phyloP scores from a whole-genome alignment of 2,113 vertebrate genomes.

The Daubentonia madagascariensis region DNA sequence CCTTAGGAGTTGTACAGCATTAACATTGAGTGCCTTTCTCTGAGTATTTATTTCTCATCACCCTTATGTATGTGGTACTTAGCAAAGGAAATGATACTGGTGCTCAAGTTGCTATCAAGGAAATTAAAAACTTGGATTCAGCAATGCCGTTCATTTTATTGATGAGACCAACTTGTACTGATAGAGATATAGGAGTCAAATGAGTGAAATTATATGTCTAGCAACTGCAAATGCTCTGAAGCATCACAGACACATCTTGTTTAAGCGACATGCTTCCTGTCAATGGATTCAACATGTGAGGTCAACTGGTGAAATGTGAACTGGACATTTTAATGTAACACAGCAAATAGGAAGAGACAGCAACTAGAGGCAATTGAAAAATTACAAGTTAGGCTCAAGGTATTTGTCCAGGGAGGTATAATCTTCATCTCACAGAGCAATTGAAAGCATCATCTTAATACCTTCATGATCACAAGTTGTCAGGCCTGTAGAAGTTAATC shows the following conservation, averaged over 20 bases:
- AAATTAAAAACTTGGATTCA: conserved; percentile 34
- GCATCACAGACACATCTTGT: neutral
- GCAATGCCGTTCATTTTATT: neutral
- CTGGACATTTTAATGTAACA: conserved; percentile 36
- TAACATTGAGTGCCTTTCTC: neutral
- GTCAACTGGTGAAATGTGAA: conserved; percentile 34
- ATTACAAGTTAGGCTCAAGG: conserved; percentile 55
- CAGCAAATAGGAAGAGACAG: neutral
- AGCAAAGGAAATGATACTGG: neutral
- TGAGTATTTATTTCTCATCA: neutral
- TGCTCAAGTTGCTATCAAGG: neutral
- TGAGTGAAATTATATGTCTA: neutral
- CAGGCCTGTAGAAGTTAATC: conserved; percentile 1
- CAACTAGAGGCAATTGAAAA: conserved; percentile 52
- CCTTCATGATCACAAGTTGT: conserved; percentile 32
- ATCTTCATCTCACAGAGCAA: conserved; percentile 46
- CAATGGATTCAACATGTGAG: neutral
- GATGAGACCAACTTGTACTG: neutral
- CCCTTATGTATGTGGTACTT: neutral
- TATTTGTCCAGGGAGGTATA: conserved; percentile 39
- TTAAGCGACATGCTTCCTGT: neutral
- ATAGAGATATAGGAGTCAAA: neutral
- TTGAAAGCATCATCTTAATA: conserved; percentile 1
- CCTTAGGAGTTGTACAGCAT: neutral
- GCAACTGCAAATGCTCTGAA: neutral